Conservation (phyloP, 2,888 invertebrate species). For the Nomada lathburiana region DNA sequence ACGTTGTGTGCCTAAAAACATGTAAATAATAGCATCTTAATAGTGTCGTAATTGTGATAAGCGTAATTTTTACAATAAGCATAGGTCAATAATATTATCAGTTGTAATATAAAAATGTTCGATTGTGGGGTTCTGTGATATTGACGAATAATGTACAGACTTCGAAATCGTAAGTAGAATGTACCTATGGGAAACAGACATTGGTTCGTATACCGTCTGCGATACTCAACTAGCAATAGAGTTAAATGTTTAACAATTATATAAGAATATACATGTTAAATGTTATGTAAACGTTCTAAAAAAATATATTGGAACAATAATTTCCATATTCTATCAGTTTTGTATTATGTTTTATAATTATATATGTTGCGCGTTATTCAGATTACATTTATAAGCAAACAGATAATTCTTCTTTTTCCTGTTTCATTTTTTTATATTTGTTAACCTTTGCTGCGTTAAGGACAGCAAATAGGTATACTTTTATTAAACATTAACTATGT, state of each 20-base stretch:
- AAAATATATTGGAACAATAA: constrained; percentile 32
- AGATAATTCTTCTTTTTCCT: neutral
- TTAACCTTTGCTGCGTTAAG: too few species aligned
- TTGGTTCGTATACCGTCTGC: neutral
- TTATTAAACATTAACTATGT: too few species aligned
- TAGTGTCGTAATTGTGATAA: constrained; percentile 22
- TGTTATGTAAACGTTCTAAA: constrained; percentile 19
- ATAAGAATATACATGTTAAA: constrained; percentile 10
- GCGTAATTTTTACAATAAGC: neutral
- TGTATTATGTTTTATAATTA: neutral
- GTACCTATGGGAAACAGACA: constrained; percentile 2
- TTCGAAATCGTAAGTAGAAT: constrained; percentile 41
- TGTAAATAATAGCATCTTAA: constrained; percentile 33
- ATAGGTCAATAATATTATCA: neutral
- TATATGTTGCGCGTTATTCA: neutral
- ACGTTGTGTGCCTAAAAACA: neutral
- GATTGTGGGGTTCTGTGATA: constrained; percentile 49
- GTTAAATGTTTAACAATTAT: neutral
- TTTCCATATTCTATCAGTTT: constrained; percentile 10
- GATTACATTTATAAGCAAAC: neutral
- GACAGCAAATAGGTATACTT: too few species aligned
- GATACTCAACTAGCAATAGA: constrained; percentile 25
- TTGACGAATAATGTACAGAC: constrained; percentile 31
- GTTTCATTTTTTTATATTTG: too few species aligned
- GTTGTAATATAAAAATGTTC: constrained; percentile 20